Base-by-base conservation (phyloP, 2,888 invertebrate species). In the Ferdinandea cuprea region DNA sequence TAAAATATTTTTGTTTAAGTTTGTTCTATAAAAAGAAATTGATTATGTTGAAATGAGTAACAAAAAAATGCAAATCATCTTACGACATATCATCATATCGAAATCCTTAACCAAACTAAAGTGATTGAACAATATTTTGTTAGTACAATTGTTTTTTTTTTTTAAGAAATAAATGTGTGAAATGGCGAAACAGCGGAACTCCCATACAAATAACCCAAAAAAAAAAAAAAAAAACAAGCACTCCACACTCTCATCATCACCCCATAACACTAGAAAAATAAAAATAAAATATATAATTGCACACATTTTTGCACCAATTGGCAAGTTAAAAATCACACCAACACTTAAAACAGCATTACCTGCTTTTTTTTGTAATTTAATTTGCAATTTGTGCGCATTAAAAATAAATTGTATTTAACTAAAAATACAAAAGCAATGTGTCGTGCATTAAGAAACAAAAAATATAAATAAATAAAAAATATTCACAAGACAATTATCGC, bases 121-220 rank as follows among this genome's bases (percentile, higher is more conserved):
- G 71, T 69, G 63, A 78, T 73, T 42, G 30, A 78, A 74, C 66
- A 50, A 68, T 48, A 68, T 58, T 69, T 63, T 68, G 56, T 71
- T 65, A 50, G 2, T 13, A 8, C 13, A 21, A 42, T 56, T 3
- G 25, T 17, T 13, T 28, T 54, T 58, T 56, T 44, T 52, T 19
- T 52, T 15, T 15, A 52, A 56, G 48, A 77, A 72, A 58, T 69
- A 65, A 63, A 69, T 76, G 65, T 78, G 81, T 85, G 84, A 85
- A 87, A 87, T 86, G 86, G 86, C 86, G 86, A 86, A 87, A 87
- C 87, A 86, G 87, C 86, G 86, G 86, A 86, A 86, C 80, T 86
- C 85, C 85, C 69, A 71, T 77, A 85, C 77, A 69, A 68, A 50
- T 78, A 72, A 73, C 68, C 68, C 42, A 11, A 35, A 54, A 73